Percentiles rank a stretch among this genome's conserved stretches.
Conservation (phyloP, 2,113 vertebrate species). For the Clarias batrachus region DNA sequence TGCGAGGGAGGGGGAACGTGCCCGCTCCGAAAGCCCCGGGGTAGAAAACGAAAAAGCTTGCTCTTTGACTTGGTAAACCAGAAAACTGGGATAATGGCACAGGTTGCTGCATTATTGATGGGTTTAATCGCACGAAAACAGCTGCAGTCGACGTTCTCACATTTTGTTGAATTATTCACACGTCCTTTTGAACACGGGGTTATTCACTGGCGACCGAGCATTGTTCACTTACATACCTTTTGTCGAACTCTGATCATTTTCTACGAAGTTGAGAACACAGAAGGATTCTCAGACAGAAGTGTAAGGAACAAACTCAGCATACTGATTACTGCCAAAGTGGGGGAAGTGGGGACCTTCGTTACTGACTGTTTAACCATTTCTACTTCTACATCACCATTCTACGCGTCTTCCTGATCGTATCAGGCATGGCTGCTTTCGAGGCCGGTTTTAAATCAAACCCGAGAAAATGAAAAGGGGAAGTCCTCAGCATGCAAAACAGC, state of each 20-base stretch:
- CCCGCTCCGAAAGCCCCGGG: constrained; percentile 16
- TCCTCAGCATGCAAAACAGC: constrained; percentile 2
- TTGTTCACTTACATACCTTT: background rate
- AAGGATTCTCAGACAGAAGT: background rate
- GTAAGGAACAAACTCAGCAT: background rate
- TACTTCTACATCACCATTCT: constrained; percentile 23
- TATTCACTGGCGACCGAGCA: background rate
- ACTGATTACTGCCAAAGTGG: background rate
- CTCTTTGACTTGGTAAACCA: constrained; percentile 46
- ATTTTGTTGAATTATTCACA: constrained; percentile 34
- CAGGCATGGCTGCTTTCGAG: background rate
- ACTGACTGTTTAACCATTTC: background rate
- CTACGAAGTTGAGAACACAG: background rate
- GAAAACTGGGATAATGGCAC: constrained; percentile 56
- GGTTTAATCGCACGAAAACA: constrained; percentile 22
- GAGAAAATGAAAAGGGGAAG: constrained; percentile 21
- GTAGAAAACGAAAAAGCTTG: constrained; percentile 47
- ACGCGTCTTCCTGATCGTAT: background rate
- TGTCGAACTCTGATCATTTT: background rate
- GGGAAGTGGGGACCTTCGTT: background rate
- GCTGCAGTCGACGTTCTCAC: constrained; percentile 16
- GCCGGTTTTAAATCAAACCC: background rate
- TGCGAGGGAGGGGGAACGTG: background rate
- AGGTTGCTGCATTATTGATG: constrained; percentile 66
- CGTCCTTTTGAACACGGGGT: background rate